Conservation (phyloP, 2,797 vertebrate species). For the Esox lucius region DNA sequence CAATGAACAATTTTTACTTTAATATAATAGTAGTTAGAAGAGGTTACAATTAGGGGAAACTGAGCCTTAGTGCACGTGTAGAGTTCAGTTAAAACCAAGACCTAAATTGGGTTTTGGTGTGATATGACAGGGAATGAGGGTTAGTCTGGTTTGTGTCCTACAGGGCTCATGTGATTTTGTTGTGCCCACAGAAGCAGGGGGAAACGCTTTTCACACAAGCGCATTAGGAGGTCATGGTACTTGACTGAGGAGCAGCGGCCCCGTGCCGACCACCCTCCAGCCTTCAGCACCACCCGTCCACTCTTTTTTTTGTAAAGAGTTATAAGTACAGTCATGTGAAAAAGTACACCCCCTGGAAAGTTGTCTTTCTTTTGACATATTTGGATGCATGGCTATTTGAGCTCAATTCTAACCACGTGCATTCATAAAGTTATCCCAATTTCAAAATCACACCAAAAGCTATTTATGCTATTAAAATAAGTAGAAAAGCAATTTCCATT, state of each 20-base stretch:
- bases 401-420: too few relatives aligned
- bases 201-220: conserved; percentile 38
- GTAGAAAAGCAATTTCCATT: too few relatives aligned
- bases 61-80: background rate
- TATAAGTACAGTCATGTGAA: background rate
- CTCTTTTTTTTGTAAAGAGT: background rate
- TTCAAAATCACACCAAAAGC: too few relatives aligned
- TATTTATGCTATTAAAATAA: too few relatives aligned
- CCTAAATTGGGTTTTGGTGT: background rate
- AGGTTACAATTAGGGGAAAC: background rate
- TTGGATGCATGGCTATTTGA: too few relatives aligned
- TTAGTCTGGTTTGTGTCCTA: background rate
- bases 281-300: background rate
- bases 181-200: conserved; percentile 32
- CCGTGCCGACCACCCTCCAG: conserved; percentile 11
- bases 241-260: conserved; percentile 10
- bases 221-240: conserved; percentile 37
- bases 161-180: conserved; percentile 31
- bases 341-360: too few relatives aligned
- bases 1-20: background rate
- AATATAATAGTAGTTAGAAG: background rate
- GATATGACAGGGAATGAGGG: background rate
- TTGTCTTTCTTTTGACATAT: too few relatives aligned
- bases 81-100: background rate
- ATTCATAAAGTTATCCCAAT: too few relatives aligned